Evolutionary conservation across 2,797 vertebrate species (phyloP), one percentile per base, ranked within the genome.

Genomic region (Gadopsis marmoratus): DNA sequence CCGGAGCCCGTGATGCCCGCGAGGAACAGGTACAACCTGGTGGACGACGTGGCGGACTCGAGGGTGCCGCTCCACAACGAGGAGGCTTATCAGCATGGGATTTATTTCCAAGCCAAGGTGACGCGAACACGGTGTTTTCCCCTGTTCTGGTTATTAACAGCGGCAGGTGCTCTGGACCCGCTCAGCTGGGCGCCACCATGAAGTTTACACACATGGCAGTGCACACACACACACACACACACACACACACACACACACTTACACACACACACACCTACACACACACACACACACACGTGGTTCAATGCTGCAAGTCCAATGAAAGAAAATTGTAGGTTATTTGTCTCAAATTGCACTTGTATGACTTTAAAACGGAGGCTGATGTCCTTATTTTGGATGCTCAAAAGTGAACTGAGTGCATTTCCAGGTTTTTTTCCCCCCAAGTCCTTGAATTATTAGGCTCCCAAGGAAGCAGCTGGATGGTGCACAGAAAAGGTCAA

Each of bases 51-150:
- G 85, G 96, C 94, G 83, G 97, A 98, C 84, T 96, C 96, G 8
- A 94, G 97, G 91, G 90, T 96, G 51, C 97, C 97, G 51, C 96
- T 98, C 70, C 97, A 97, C 86, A 97, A 96, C 87, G 97, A 98
- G 69, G 97, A 97, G 88, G 97, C 97, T 59, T 97, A 97, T 74
- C 96, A 97, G 83, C 97, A 97, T 61, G 97, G 97, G 76, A 97
- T 98, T 69, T 88, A 92, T 74, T 98, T 98, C 93, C 97, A 97
- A 94, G 97, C 97, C 87, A 97, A 98, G 97, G 97, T 98, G 92
- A 96, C 84, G 9, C 17, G 1, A n/a, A 11, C 31, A 26, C 26
- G 26, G 26, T 26, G 26, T 26, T 26, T 26, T 26, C 26, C 26
- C 26, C 26, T 2, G 26, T 26, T 26, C 26, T 26, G 26, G 26